Percentiles rank a stretch among this genome's conserved stretches.
These are phyloP conservation scores for Agriopis aurantiaria DNA, from an alignment of 2,888 invertebrate genomes.

Conservation along the genomic window DNA sequence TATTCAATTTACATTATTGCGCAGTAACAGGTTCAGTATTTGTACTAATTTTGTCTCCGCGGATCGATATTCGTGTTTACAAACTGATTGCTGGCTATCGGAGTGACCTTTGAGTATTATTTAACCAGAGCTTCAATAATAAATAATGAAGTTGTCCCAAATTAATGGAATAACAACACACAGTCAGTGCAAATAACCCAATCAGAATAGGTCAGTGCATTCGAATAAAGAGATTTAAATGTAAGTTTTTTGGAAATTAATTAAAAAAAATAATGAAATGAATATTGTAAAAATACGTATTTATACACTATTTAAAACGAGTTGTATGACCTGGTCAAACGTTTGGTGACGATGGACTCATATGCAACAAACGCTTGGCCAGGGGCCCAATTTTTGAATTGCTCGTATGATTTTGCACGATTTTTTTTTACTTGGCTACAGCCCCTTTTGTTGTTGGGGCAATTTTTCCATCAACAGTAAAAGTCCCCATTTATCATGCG, in stretches of 20 bases:
- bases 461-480: too few species aligned
- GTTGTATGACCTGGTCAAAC: too few species aligned
- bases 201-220: slow-evolving; percentile 48
- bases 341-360: too few species aligned
- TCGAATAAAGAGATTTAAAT: slow-evolving; percentile 21
- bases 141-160: slow-evolving; percentile 48
- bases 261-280: too few species aligned
- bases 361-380: too few species aligned
- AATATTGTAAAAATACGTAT: not conserved
- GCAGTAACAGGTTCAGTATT: not conserved
- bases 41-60: not conserved
- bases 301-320: not conserved
- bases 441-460: too few species aligned
- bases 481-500: too few species aligned
- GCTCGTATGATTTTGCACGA: too few species aligned
- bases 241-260: slow-evolving; percentile 19
- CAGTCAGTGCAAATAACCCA: slow-evolving; percentile 61
- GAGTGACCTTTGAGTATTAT: slow-evolving; percentile 55
- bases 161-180: slow-evolving; percentile 45
- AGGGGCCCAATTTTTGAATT: too few species aligned
- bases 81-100: slow-evolving; percentile 48
- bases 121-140: slow-evolving; percentile 52
- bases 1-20: not conserved
- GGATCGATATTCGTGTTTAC: slow-evolving; percentile 31
- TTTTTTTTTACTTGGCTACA: too few species aligned